phyloP scores from a whole-genome alignment of 2,888 invertebrate species.

The Cantharis flavilabris region DNA sequence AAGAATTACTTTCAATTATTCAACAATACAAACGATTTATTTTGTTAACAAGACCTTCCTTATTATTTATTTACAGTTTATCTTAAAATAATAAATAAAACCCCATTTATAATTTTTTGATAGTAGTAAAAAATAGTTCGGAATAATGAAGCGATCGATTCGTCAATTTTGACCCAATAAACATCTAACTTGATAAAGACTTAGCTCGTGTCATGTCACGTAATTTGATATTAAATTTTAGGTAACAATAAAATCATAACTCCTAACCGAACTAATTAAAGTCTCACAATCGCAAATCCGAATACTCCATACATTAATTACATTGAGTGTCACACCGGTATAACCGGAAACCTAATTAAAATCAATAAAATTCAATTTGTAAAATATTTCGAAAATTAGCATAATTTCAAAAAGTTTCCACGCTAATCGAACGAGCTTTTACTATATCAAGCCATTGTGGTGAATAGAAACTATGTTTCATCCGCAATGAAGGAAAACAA shows the following conservation, averaged over 20 bases:
- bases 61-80: background rate
- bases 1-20: background rate
- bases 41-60: background rate
- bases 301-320: background rate
- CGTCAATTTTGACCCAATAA: background rate
- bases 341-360: conserved; percentile 1
- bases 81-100: background rate
- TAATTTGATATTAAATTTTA: background rate
- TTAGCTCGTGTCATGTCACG: background rate
- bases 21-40: background rate
- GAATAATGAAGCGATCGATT: background rate
- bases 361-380: conserved; percentile 4
- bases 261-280: background rate
- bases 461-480: conserved; percentile 11
- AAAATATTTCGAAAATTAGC: conserved; percentile 2
- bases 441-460: conserved; percentile 6
- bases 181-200: background rate
- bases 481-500: conserved; percentile 8
- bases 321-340: background rate
- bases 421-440: conserved; percentile 6
- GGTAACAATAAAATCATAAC: background rate
- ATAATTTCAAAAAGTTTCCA: conserved; percentile 12
- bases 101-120: too few relatives aligned
- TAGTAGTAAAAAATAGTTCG: background rate
- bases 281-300: background rate